Conservation (phyloP, 2,797 vertebrate genomes). For the Cossypha caffra region DNA sequence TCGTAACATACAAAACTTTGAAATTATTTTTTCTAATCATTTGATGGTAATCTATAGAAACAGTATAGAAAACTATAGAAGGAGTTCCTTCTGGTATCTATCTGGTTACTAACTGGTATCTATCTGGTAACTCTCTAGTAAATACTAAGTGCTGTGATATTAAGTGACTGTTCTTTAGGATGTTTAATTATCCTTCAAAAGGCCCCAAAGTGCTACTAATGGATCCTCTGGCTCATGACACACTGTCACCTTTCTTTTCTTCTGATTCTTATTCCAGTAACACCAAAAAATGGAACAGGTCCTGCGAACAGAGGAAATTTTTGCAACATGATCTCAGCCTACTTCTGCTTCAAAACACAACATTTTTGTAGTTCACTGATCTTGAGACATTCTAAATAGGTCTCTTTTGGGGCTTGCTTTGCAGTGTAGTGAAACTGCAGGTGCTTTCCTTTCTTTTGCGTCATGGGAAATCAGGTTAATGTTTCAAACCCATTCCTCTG, state of each 20-base stretch:
- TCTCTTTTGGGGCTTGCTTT: background rate
- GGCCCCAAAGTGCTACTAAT: conserved; percentile 36
- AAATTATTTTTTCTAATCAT: background rate
- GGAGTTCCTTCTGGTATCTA: no score
- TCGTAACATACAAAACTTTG: background rate
- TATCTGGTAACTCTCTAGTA: background rate
- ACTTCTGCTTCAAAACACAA: background rate
- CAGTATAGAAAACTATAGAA: background rate
- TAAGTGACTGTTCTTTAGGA: conserved; percentile 28
- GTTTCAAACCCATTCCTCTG: background rate
- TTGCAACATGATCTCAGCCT: background rate
- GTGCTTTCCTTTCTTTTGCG: background rate
- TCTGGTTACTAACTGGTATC: background rate
- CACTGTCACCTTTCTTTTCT: background rate
- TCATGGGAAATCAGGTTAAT: background rate
- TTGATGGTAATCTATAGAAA: background rate
- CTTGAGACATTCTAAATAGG: background rate
- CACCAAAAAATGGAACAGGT: background rate
- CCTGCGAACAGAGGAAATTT: background rate
- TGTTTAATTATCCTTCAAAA: conserved; percentile 30
- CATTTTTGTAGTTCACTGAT: background rate
- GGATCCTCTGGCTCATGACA: conserved; percentile 16
- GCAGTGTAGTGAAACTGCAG: accelerated
- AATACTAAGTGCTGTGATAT: conserved; percentile 9
- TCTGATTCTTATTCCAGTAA: conserved; percentile 23